phyloP scores from a whole-genome alignment of 92 coral and sea anemone species.

The Bergia sp. region DNA sequence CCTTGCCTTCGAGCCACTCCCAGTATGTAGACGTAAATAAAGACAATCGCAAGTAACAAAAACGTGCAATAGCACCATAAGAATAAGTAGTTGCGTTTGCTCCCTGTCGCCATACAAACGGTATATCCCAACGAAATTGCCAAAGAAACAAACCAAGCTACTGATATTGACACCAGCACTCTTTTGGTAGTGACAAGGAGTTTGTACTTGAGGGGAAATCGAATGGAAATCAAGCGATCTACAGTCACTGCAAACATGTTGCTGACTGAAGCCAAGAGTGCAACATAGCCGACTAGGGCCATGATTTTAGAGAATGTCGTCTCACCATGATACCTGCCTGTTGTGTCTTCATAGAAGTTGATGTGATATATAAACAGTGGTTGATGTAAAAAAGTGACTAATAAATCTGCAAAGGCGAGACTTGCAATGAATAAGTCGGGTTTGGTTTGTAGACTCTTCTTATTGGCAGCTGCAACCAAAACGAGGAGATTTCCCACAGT shows the following conservation, averaged over 20 bases:
- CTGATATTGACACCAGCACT: constrained; percentile 17
- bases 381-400: constrained; percentile 45
- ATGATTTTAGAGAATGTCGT: constrained; percentile 21
- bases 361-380: constrained; percentile 47
- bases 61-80: constrained; percentile 41
- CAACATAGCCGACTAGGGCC: constrained; percentile 24
- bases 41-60: constrained; percentile 15
- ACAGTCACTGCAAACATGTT: constrained; percentile 54
- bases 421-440: constrained; percentile 53
- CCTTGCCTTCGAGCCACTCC: constrained; percentile 33
- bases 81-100: not conserved
- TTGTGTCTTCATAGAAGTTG: not conserved
- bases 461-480: constrained; percentile 26
- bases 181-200: constrained; percentile 23
- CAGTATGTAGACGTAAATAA: constrained; percentile 39
- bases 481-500: constrained; percentile 50
- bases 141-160: constrained; percentile 39
- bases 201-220: constrained; percentile 39
- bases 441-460: constrained; percentile 32
- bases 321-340: not conserved
- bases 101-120: not conserved
- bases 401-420: constrained; percentile 54
- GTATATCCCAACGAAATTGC: not conserved
- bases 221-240: constrained; percentile 56
- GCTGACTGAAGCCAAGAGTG: constrained; percentile 57